phyloP scores from a whole-genome alignment of 1,140 invertebrate genomes.

The honey bee (Apis mellifera) region DNA sequence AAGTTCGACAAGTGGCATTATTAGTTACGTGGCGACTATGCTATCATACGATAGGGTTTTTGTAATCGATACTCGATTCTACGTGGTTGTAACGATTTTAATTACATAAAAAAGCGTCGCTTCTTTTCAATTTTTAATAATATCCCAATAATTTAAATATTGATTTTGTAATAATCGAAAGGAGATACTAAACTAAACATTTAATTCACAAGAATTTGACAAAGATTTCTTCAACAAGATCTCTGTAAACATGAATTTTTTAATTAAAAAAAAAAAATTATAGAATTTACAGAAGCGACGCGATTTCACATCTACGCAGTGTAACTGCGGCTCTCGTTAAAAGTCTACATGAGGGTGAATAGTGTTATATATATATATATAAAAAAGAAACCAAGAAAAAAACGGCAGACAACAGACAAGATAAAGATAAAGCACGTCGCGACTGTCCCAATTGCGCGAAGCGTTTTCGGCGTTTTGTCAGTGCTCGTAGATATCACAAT shows the following conservation, averaged over 20 bases:
- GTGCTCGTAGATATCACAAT: slow-evolving; percentile 13
- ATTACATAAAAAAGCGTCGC: not conserved
- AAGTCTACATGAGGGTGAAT: slow-evolving; percentile 3
- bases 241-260: too few relatives aligned
- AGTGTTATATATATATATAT: not conserved
- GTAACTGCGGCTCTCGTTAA: not conserved
- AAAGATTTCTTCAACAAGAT: too few relatives aligned
- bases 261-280: not conserved
- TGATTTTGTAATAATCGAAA: too few relatives aligned
- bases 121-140: not conserved
- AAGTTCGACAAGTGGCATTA: slow-evolving; percentile 29
- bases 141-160: too few relatives aligned
- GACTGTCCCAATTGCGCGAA: slow-evolving; percentile 47
- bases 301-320: slow-evolving; percentile 2
- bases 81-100: not conserved
- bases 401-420: slow-evolving; percentile 24
- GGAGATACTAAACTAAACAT: too few relatives aligned
- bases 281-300: slow-evolving; percentile 35
- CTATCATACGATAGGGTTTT: slow-evolving; percentile 5
- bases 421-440: slow-evolving; percentile 39
- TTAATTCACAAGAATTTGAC: too few relatives aligned
- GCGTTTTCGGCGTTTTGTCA: slow-evolving; percentile 29
- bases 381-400: slow-evolving; percentile 3
- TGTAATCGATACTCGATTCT: slow-evolving; percentile 27
- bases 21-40: slow-evolving; percentile 43